phyloP scores from a whole-genome alignment of 1,140 invertebrate species.

The Plodia interpunctella region DNA sequence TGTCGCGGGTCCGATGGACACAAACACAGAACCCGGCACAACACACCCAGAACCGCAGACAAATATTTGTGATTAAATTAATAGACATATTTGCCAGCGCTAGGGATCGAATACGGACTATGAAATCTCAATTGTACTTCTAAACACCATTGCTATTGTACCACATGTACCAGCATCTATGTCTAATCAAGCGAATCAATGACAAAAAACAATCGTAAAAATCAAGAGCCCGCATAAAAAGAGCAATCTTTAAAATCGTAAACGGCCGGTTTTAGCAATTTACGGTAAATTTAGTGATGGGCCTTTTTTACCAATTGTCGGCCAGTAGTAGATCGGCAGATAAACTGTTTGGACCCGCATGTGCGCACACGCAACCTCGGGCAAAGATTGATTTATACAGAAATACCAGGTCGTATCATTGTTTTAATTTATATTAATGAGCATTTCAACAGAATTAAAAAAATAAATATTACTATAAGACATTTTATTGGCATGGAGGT shows the following conservation, averaged over 20 bases:
- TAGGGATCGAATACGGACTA: no score
- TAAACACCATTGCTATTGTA: neutral
- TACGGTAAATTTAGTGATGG: conserved; percentile 55
- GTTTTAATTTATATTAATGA: no score
- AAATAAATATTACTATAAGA: no score
- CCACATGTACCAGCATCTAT: neutral
- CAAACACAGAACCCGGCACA: no score
- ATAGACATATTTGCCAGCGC: no score
- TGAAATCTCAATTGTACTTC: no score
- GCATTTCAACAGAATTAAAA: no score
- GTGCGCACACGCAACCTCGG: conserved; percentile 56
- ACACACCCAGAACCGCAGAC: no score
- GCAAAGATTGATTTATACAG: conserved; percentile 33
- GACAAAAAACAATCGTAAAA: conserved; percentile 36
- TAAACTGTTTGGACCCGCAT: conserved; percentile 61
- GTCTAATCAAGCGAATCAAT: neutral
- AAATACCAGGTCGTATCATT: neutral
- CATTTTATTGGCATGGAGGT: no score
- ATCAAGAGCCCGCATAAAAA: conserved; percentile 57
- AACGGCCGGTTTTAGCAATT: conserved; percentile 67
- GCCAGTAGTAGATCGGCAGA: conserved; percentile 52
- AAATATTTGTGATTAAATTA: no score
- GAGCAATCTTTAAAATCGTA: conserved; percentile 66
- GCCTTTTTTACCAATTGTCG: conserved; percentile 66
- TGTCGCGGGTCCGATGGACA: no score